Evolutionary conservation across 1,140 invertebrate species (phyloP).

Genomic region (Aphaenogaster rudis): DNA sequence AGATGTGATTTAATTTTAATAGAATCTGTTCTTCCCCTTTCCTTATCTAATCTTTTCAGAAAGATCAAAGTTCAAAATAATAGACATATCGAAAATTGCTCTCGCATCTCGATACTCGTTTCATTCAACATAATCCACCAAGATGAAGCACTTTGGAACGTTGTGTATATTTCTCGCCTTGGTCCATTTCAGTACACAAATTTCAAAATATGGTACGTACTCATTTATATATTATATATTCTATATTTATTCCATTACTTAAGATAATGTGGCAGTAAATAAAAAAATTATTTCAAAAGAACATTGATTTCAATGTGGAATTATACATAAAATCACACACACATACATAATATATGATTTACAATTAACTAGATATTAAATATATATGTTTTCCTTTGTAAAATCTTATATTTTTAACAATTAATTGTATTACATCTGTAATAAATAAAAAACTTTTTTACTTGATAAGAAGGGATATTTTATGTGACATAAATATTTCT

Average conservation of each 20-base stretch:
- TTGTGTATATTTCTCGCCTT: not conserved
- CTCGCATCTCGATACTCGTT: not conserved
- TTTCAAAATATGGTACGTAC: not conserved
- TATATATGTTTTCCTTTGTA: not conserved
- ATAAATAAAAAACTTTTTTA: not conserved
- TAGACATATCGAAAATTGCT: not conserved
- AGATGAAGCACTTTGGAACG: conserved; percentile 7
- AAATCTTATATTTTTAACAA: not conserved
- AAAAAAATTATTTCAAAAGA: not conserved
- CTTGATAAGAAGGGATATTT: not conserved
- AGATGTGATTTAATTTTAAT: not conserved
- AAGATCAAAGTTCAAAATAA: conserved; percentile 12
- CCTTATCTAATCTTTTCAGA: not conserved
- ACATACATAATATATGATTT: not conserved
- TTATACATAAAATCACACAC: not conserved
- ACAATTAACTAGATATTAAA: not conserved
- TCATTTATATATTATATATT: not conserved
- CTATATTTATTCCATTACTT: not conserved
- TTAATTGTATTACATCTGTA: not conserved
- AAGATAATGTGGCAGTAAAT: not conserved
- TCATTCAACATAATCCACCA: conserved; percentile 14
- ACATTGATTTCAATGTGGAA: not conserved
- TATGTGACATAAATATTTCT: not conserved
- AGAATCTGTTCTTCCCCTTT: not conserved
- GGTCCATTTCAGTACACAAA: not conserved